phyloP scores from a whole-genome alignment of 1,140 invertebrate species.

The Pissodes strobi region DNA sequence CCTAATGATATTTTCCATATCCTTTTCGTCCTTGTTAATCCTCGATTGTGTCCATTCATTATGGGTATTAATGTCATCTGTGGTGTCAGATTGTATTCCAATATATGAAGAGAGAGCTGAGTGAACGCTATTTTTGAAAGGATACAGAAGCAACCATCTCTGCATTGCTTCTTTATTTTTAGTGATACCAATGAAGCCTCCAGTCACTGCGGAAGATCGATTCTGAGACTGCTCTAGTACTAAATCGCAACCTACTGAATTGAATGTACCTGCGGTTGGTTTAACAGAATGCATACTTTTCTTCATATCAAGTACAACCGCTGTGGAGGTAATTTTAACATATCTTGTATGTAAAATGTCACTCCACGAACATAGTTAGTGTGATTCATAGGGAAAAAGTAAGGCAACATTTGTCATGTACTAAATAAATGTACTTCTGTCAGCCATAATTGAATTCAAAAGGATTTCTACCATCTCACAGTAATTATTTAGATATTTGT shows the following conservation, averaged over 20 bases:
- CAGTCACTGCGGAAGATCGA: conserved; percentile 39
- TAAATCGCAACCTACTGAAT: conserved; percentile 35
- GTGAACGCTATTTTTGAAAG: conserved; percentile 35
- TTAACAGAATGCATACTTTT: conserved; percentile 40
- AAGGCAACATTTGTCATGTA: conserved; percentile 28
- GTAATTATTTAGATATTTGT: conserved; percentile 36
- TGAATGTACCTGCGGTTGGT: conserved; percentile 39
- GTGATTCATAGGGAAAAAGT: conserved; percentile 29
- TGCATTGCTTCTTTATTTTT: conserved; percentile 40
- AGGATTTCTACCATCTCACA: conserved; percentile 36
- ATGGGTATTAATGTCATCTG: conserved; percentile 45
- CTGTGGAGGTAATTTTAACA: too few species aligned
- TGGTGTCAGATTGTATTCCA: conserved; percentile 24
- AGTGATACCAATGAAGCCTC: conserved; percentile 44
- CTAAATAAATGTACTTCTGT: conserved; percentile 27
- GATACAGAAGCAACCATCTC: conserved; percentile 44
- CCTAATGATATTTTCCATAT: too few species aligned
- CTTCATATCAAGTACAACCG: too few species aligned
- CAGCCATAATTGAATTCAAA: conserved; percentile 37
- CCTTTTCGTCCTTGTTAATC: too few species aligned
- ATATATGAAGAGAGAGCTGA: conserved; percentile 37
- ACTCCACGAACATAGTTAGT: conserved; percentile 39
- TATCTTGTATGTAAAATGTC: conserved; percentile 39
- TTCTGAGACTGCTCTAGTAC: conserved; percentile 38
- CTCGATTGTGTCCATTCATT: conserved; percentile 47